Conservation (phyloP, 2,797 vertebrate species). For the Labeo calbasu region DNA sequence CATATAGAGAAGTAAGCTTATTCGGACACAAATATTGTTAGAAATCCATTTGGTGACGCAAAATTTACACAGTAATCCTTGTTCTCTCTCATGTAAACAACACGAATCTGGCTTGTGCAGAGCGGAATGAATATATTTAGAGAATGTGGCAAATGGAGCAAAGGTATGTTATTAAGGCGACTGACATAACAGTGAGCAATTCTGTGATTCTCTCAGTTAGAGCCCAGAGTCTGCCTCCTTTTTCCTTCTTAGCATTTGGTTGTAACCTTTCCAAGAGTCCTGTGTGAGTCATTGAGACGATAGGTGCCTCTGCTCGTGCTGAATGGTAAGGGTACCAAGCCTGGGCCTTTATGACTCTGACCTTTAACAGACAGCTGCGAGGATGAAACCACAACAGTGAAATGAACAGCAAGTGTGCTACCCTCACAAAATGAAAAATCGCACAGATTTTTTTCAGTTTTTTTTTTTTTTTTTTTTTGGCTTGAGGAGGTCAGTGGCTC, state of each 20-base stretch:
- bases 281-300: conserved; percentile 68
- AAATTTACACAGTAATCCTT: conserved; percentile 8
- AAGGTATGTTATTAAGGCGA: conserved; percentile 34
- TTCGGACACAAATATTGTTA: neutral
- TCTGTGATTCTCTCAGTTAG: conserved; percentile 47
- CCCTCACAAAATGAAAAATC: conserved; percentile 29
- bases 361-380: conserved; percentile 69
- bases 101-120: conserved; percentile 2
- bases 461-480: neutral
- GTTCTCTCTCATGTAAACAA: conserved; percentile 36
- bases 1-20: neutral
- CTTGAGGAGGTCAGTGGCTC: conserved; percentile 35
- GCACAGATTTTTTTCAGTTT: neutral
- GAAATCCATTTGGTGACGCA: conserved; percentile 2
- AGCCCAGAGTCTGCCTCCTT: conserved; percentile 30
- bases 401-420: conserved; percentile 25
- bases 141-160: conserved; percentile 28
- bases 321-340: conserved; percentile 70
- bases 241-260: conserved; percentile 48
- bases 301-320: conserved; percentile 70
- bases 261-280: conserved; percentile 71
- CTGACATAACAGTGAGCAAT: conserved; percentile 44
- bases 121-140: conserved; percentile 13
- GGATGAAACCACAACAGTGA: conserved; percentile 52
- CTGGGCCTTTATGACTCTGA: conserved; percentile 68